A percentile compares a stretch with the other conserved stretches of the same genome.
Evolutionary conservation across 2,888 invertebrate genomes (phyloP).

Genomic region (Hoplodrina ambigua): DNA sequence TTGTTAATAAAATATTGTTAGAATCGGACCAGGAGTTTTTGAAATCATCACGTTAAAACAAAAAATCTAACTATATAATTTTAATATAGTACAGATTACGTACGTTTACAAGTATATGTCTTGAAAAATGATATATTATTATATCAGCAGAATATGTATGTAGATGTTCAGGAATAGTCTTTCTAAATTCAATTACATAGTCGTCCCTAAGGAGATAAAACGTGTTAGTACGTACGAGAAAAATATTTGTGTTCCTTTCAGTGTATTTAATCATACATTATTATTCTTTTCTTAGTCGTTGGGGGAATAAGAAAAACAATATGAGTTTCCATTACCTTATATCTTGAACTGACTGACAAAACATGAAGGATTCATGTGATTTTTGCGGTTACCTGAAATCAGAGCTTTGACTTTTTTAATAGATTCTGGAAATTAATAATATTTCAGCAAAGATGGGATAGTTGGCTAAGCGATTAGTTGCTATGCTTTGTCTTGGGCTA

Average conservation of each 20-base stretch:
- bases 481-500: no score
- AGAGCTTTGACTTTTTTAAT: no score
- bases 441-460: no score
- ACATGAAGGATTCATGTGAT: no score
- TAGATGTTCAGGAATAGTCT: slow-evolving; percentile 31
- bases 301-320: slow-evolving; percentile 1
- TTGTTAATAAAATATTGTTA: no score
- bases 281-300: slow-evolving; percentile 17
- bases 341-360: background rate
- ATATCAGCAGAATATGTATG: slow-evolving; percentile 12
- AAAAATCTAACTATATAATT: background rate
- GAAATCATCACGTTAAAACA: no score
- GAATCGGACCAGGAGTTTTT: no score
- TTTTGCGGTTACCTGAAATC: no score
- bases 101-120: background rate
- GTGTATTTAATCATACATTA: slow-evolving; percentile 38
- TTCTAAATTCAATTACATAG: slow-evolving; percentile 46
- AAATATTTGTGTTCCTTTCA: slow-evolving; percentile 32
- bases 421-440: no score
- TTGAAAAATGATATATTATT: slow-evolving; percentile 1
- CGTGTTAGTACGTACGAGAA: slow-evolving; percentile 15
- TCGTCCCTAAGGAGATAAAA: slow-evolving; percentile 42
- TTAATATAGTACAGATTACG: no score
- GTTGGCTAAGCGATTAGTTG: no score
- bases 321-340: background rate